These are phyloP conservation scores for Elegia similella DNA, from an alignment of 2,888 invertebrate genomes.

Conservation along the genomic window DNA sequence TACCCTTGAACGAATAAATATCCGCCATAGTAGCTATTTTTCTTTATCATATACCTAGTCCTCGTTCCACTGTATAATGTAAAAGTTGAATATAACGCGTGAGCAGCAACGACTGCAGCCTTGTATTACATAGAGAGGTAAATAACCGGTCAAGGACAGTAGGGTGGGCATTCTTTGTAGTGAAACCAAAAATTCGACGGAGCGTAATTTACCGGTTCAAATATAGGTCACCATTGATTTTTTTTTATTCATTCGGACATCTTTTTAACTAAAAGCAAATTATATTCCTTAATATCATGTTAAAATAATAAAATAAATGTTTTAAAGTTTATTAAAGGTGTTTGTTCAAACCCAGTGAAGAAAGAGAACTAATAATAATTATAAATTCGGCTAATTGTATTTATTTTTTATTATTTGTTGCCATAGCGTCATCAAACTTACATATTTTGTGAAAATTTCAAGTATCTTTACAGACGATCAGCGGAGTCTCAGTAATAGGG, in stretches of 20 bases:
- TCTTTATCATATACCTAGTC: neutral
- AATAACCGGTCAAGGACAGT: slow-evolving; percentile 18
- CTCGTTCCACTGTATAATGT: neutral
- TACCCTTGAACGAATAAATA: neutral
- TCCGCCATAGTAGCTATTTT: neutral
- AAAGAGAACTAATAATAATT: no score
- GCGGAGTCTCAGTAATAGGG: no score
- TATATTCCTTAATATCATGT: neutral
- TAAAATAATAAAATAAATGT: neutral
- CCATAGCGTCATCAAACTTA: no score
- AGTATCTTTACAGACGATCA: no score
- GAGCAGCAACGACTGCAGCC: slow-evolving; percentile 4
- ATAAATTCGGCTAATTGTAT: no score
- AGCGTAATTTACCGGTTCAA: slow-evolving; percentile 9
- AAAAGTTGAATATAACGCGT: slow-evolving; percentile 9
- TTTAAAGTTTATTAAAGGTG: no score
- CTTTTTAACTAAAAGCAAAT: neutral
- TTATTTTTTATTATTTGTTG: no score
- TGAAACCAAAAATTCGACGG: slow-evolving; percentile 6
- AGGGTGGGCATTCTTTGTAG: slow-evolving; percentile 14
- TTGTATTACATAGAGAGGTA: slow-evolving; percentile 14
- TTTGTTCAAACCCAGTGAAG: no score
- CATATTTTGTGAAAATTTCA: no score
- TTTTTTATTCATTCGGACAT: neutral
- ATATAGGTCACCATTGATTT: slow-evolving; percentile 14